A percentile compares a stretch with the other conserved stretches of the same genome.
phyloP scores from a whole-genome alignment of 2,797 vertebrate species.

The Galagoides demidoff region DNA sequence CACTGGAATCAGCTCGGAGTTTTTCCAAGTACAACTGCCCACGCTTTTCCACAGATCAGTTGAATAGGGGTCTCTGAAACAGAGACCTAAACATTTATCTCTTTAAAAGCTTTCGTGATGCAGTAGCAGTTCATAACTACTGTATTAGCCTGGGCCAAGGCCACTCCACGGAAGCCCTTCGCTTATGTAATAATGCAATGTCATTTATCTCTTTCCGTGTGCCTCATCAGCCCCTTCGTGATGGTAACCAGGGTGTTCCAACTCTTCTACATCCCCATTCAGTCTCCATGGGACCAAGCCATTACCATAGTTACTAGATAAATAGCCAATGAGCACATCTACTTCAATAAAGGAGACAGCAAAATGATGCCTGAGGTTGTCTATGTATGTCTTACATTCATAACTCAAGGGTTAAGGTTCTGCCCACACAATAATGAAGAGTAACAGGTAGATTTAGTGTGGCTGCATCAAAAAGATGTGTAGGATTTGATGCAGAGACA shows the following conservation, averaged over 20 bases:
- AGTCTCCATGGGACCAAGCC: neutral
- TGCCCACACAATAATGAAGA: conserved; percentile 43
- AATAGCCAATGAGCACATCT: neutral
- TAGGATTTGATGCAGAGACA: conserved; percentile 68
- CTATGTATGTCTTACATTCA: neutral
- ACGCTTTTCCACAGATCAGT: neutral
- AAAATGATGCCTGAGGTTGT: neutral
- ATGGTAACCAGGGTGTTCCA: neutral
- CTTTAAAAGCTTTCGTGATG: neutral
- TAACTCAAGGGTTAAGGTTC: neutral
- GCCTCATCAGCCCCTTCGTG: neutral
- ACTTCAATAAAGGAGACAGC: neutral
- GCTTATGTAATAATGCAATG: neutral
- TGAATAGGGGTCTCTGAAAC: neutral
- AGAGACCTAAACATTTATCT: neutral
- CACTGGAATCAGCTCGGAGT: neutral
- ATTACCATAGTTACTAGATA: neutral
- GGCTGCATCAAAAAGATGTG: conserved; percentile 47
- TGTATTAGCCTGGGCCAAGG: neutral
- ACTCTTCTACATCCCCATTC: neutral
- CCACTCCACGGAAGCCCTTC: neutral
- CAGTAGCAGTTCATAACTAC: neutral
- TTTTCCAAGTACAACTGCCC: neutral
- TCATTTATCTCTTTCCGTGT: neutral
- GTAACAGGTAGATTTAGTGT: conserved; percentile 57